Percentiles rank a stretch among this genome's conserved stretches.
These are phyloP conservation scores for Paradoxurus hermaphroditus DNA, from an alignment of 2,113 vertebrate species.

Conservation along the genomic window DNA sequence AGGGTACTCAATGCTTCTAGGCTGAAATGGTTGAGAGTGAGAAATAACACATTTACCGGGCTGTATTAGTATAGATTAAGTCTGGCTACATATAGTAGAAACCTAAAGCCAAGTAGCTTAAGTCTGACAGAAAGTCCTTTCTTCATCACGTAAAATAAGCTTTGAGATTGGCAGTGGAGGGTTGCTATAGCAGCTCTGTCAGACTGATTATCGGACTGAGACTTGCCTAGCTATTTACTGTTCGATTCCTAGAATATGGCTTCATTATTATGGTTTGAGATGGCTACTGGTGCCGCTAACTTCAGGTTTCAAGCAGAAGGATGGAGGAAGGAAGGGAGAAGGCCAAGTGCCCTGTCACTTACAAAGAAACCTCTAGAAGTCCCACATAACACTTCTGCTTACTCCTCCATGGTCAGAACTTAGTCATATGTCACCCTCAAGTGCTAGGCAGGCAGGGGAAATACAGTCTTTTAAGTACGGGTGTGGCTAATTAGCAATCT, in stretches of 20 bases:
- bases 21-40: background rate
- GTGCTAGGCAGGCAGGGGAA: background rate
- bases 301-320: background rate
- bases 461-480: background rate
- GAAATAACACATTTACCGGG: background rate
- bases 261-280: background rate
- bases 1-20: background rate
- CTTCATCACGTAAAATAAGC: background rate
- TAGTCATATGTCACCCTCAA: background rate
- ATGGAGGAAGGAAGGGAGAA: background rate
- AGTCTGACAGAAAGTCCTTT: background rate
- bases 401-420: background rate
- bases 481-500: background rate
- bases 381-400: background rate
- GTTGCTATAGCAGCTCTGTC: background rate
- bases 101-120: background rate
- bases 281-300: background rate
- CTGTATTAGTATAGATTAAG: background rate
- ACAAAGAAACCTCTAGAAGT: background rate
- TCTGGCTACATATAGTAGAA: background rate
- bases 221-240: background rate
- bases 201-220: background rate
- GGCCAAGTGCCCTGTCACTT: background rate
- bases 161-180: background rate
- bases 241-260: background rate